Conservation (phyloP, 2,797 vertebrate species). For the Cossypha caffra region DNA sequence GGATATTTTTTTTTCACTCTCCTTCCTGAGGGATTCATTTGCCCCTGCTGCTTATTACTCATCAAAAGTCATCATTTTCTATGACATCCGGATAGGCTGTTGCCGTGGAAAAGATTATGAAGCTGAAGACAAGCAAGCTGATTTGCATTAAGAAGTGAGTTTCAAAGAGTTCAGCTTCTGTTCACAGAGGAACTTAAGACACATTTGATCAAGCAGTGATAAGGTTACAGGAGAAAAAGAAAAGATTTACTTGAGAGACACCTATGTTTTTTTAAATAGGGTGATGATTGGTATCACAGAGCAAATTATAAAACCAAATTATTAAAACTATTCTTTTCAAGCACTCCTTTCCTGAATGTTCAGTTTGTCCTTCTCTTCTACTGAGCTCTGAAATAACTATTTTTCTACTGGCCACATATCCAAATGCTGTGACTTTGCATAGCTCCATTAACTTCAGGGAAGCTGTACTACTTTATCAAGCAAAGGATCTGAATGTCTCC, state of each 20-base stretch:
- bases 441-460: not conserved
- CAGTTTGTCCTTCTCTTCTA: not conserved
- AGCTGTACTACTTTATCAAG: not conserved
- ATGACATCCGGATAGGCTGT: not conserved
- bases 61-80: conserved; percentile 36
- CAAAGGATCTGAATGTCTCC: not conserved
- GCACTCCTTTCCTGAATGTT: not conserved
- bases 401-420: not conserved
- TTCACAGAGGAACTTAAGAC: conserved; percentile 2
- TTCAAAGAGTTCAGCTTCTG: conserved; percentile 20
- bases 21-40: conserved; percentile 33
- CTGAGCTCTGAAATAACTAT: not conserved
- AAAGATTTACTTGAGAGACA: not conserved
- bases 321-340: not conserved
- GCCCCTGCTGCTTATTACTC: conserved; percentile 36
- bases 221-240: not conserved
- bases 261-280: not conserved
- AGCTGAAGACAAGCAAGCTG: not conserved
- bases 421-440: not conserved
- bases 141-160: conserved; percentile 31
- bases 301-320: conserved; percentile 6
- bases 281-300: not conserved
- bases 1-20: not conserved
- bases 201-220: conserved; percentile 21
- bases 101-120: not conserved